Conservation (phyloP, 2,888 invertebrate genomes). For the Lamproptera curius region DNA sequence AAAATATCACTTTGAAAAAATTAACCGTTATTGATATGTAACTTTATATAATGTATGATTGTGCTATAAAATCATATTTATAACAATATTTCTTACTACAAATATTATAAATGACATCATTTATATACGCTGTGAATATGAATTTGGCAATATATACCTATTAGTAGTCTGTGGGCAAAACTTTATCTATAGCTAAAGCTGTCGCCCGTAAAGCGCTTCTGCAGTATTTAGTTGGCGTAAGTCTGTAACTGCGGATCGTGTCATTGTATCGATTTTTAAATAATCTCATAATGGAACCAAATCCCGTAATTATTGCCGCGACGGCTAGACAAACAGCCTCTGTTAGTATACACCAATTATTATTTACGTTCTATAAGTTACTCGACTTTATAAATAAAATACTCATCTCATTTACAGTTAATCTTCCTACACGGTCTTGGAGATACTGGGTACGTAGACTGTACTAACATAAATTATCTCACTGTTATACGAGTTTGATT, state of each 20-base stretch:
- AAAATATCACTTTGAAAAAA: too few relatives aligned
- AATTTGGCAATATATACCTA: too few relatives aligned
- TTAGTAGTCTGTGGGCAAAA: neutral
- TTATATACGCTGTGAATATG: too few relatives aligned
- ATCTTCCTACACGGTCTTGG: constrained; percentile 98
- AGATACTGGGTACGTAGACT: constrained; percentile 92
- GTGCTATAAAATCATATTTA: too few relatives aligned
- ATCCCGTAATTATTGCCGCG: constrained; percentile 89
- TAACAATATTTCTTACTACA: too few relatives aligned
- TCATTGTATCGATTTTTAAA: constrained; percentile 47
- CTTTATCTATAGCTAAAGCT: neutral
- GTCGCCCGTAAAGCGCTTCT: neutral
- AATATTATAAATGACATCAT: too few relatives aligned
- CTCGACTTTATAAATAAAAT: neutral
- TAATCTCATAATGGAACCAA: constrained; percentile 68
- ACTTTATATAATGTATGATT: too few relatives aligned
- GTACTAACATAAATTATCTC: too few relatives aligned
- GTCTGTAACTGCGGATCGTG: constrained; percentile 18
- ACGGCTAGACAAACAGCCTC: constrained; percentile 91
- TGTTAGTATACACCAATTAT: constrained; percentile 74
- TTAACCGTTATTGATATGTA: too few relatives aligned
- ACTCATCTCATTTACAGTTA: constrained; percentile 81
- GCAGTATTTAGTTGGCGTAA: constrained; percentile 5
- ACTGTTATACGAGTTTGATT: too few relatives aligned
- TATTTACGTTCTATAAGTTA: neutral